Percentiles rank a stretch among this genome's conserved stretches.
phyloP scores from a whole-genome alignment of 2,113 vertebrate species.

The Upupa epops region DNA sequence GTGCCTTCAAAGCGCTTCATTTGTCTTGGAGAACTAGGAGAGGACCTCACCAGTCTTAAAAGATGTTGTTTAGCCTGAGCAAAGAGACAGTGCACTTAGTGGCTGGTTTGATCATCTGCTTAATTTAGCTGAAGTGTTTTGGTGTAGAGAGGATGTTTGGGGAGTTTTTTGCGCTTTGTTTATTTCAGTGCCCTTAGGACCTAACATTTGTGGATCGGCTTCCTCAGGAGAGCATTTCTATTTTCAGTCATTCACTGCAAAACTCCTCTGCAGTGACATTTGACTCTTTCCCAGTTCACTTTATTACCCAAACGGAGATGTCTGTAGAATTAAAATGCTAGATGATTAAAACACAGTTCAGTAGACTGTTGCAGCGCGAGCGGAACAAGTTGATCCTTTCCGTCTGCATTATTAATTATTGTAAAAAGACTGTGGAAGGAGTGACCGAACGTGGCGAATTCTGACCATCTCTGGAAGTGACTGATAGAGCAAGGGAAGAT shows the following conservation, averaged over 20 bases:
- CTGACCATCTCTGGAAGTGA: background rate
- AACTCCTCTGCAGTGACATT: slow-evolving; percentile 27
- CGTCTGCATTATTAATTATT: slow-evolving; percentile 2
- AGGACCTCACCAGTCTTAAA: background rate
- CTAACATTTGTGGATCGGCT: slow-evolving; percentile 24
- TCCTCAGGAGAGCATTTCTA: slow-evolving; percentile 31
- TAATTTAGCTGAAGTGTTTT: slow-evolving; percentile 29
- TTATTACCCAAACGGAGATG: slow-evolving; percentile 20
- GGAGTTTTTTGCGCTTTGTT: slow-evolving; percentile 29
- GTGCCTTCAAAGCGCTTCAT: background rate
- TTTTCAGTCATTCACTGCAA: slow-evolving; percentile 33
- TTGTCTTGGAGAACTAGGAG: background rate
- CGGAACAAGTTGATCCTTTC: background rate
- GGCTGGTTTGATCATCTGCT: slow-evolving; percentile 13
- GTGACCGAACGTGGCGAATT: background rate
- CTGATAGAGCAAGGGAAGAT: slow-evolving; percentile 4
- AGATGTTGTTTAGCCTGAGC: background rate
- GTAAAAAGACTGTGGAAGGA: slow-evolving; percentile 1
- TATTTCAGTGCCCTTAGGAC: slow-evolving; percentile 34
- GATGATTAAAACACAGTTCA: slow-evolving; percentile 23
- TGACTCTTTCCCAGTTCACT: slow-evolving; percentile 26
- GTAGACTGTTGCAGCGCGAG: background rate
- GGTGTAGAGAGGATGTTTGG: background rate
- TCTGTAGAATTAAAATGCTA: background rate
- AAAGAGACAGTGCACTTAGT: background rate